Base-by-base conservation (phyloP, 2,113 vertebrate species). In the cattle (Bos taurus) region DNA sequence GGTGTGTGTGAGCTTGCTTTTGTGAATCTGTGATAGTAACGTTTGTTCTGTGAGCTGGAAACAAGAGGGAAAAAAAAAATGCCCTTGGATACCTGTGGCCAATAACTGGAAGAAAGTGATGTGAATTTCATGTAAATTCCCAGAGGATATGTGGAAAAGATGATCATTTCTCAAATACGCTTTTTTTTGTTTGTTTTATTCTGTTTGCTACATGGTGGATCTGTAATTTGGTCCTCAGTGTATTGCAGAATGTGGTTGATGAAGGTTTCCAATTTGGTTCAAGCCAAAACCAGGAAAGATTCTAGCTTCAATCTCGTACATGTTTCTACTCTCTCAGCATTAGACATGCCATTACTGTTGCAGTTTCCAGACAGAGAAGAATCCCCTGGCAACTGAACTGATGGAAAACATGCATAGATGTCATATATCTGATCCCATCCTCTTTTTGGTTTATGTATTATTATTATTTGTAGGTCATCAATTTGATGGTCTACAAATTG, bases 31-130 rank as follows among this genome's bases (percentile, higher is more conserved):
- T 99, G 99, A 98, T 98, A 97, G 98, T 98, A n/a, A 98, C 95
- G 93, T 99, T 91, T 98, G 98, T 99, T 99, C 98, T 99, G 98
- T 98, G 98, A 99, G 99, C 99, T 99, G 99, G 98, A 99, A 98
- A 98, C 90, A 95, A 98, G 71, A 96, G 97, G 95, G 50, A 60
- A 71, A 83, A 84, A 84, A 84, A 92, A 54, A 93, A 93, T 94
- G 92, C 98, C 98, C 98, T 97, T 96, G 98, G 97, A 98, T 98
- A 98, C 98, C 90, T 96, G 89, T 97, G 98, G 98, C 98, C 98
- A 98, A 99, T 99, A 99, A 99, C 99, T 99, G 99, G 99, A 99
- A 99, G 98, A 98, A 98, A 98, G 97, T 77, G 94, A 99, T 98
- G 98, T 99, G 98, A 99, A 99, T 98, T 98, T 97, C 98, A 9